A percentile compares a stretch with the other conserved stretches of the same genome.
phyloP scores from a whole-genome alignment of 2,113 vertebrate genomes.

The Hemicordylus capensis region DNA sequence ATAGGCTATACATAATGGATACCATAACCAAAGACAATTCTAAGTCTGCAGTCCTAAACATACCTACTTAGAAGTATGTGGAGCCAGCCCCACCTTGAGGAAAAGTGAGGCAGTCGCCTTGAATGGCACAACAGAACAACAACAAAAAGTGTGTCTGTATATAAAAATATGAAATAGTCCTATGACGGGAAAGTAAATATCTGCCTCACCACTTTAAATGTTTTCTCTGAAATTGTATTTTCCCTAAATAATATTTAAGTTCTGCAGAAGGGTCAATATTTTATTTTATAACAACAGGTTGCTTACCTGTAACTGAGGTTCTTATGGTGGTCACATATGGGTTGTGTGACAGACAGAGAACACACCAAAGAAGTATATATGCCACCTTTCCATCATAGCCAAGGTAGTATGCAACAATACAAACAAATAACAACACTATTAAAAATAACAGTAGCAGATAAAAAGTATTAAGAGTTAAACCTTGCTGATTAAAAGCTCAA shows the following conservation, averaged over 20 bases:
- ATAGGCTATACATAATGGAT: fast-evolving
- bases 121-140: background rate
- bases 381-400: background rate
- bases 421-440: background rate
- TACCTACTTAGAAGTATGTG: background rate
- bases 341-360: too few species aligned
- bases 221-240: background rate
- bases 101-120: background rate
- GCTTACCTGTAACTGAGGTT: too few species aligned
- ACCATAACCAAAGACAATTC: background rate
- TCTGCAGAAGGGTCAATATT: fast-evolving
- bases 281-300: too few species aligned
- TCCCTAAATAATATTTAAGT: fast-evolving
- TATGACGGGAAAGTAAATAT: background rate
- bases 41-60: too few species aligned
- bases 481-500: background rate
- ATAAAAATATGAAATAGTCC: background rate
- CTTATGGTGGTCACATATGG: too few species aligned
- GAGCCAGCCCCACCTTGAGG: background rate
- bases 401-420: background rate
- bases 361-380: too few species aligned
- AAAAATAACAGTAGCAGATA: background rate
- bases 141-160: background rate
- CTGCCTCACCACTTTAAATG: background rate
- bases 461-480: background rate